Base-by-base conservation (phyloP, 2,797 vertebrate genomes). In the Alauda arvensis region DNA sequence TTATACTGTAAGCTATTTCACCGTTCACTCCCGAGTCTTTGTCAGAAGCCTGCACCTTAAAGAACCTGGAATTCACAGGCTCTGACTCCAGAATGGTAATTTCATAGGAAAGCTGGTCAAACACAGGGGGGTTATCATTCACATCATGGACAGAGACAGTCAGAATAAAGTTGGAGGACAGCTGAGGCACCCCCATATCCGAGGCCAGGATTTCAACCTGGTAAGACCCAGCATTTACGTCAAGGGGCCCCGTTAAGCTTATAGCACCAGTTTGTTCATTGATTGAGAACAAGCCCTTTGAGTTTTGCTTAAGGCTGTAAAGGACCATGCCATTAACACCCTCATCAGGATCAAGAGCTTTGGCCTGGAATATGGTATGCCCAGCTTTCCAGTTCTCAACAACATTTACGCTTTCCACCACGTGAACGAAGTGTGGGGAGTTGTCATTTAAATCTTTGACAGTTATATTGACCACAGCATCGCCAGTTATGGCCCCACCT, bases 381-480 rank as follows among this genome's bases (percentile, higher is more conserved):
- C 99, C 99, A 2, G 98, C 97, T 94, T 97, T 98, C 99, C 99
- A 99, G 93, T 99, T 99, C 91, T 99, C 99, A 70, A 99, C 99
- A 2, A 98, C 98, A 8, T 98, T 98, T 63, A 99, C 98, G 29
- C 98, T 98, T 96, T 99, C 99, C 48, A 98, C 97, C 0, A 97
- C 84, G 2, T 99, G 98, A 71, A 98, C 75, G 10, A 99, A 99
- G 83, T 97, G 98, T 12, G 99, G 99, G 10, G 98, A 97, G 20
- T 99, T 99, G 93, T 99, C 99, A 88, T 99, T 99, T 85, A 99
- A 92, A 93, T 99, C 99, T 96, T 98, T 99, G 37, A 99, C 98
- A 4, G 98, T 99, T 93, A 99, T 97, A 91, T 99, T 99, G 45
- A 99, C 98, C 85, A 98, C 45, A 2, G 98, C 94, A 42, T 99